phyloP scores from a whole-genome alignment of 1,140 invertebrate species.

The Gonatopus flavifemur region DNA sequence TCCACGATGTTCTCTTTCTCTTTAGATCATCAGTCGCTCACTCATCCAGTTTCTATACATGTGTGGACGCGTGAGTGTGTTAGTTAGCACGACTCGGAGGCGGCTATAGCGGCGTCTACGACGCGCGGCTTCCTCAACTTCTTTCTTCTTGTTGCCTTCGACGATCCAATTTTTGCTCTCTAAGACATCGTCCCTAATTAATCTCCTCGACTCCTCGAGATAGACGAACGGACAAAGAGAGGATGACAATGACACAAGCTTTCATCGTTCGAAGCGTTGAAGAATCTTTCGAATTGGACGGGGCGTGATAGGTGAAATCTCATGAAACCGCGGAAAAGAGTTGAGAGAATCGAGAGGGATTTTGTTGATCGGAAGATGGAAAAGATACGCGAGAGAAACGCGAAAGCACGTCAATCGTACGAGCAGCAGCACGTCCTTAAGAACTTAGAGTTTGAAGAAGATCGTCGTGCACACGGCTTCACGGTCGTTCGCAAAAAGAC shows the following conservation, averaged over 20 bases:
- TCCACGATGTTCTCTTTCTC: too few relatives aligned
- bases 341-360: background rate
- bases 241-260: conserved; percentile 27
- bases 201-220: conserved; percentile 35
- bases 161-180: conserved; percentile 43
- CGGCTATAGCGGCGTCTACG: conserved; percentile 33
- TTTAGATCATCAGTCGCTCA: too few relatives aligned
- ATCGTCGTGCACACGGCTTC: background rate
- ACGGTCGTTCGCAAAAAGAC: conserved; percentile 20
- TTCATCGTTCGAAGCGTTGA: background rate
- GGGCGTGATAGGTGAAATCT: conserved; percentile 20
- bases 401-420: conserved; percentile 18
- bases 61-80: conserved; percentile 29
- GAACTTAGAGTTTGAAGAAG: conserved; percentile 12
- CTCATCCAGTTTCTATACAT: conserved; percentile 15
- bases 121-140: conserved; percentile 17
- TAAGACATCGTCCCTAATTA: conserved; percentile 54
- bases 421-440: conserved; percentile 5
- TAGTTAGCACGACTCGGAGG: conserved; percentile 39
- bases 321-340: conserved; percentile 17
- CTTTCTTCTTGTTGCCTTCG: conserved; percentile 5
- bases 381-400: conserved; percentile 16
- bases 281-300: conserved; percentile 33
- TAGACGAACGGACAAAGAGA: conserved; percentile 25
- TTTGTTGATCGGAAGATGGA: conserved; percentile 8